A percentile compares a stretch with the other conserved stretches of the same genome.
Evolutionary conservation across 1,140 invertebrate species (phyloP).

Genomic region (Hermetia illucens): DNA sequence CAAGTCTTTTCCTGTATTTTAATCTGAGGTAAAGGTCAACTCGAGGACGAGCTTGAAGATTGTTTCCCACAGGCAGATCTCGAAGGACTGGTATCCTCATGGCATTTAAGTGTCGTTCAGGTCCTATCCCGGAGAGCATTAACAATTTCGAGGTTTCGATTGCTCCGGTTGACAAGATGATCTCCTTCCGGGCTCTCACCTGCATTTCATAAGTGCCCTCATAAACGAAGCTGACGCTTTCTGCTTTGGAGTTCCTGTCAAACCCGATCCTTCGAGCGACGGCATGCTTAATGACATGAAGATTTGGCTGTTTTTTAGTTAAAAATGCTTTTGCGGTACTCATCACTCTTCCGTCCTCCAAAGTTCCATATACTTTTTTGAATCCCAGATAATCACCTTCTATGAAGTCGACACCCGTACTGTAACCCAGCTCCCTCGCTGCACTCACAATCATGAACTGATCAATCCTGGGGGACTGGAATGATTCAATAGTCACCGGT

Average conservation of each 20-base stretch:
- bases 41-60: slow-evolving; percentile 47
- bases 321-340: slow-evolving; percentile 47
- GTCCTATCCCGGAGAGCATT: slow-evolving; percentile 43
- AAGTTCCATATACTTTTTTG: slow-evolving; percentile 36
- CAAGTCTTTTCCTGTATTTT: background rate
- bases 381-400: slow-evolving; percentile 22
- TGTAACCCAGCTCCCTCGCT: slow-evolving; percentile 14
- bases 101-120: slow-evolving; percentile 29
- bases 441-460: slow-evolving; percentile 37
- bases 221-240: slow-evolving; percentile 61
- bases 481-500: slow-evolving; percentile 41
- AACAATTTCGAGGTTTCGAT: slow-evolving; percentile 39
- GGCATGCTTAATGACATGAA: slow-evolving; percentile 57
- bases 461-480: slow-evolving; percentile 56
- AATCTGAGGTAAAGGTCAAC: slow-evolving; percentile 15
- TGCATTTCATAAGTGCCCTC: slow-evolving; percentile 42
- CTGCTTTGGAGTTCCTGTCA: slow-evolving; percentile 49
- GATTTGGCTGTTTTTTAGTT: slow-evolving; percentile 49
- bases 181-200: slow-evolving; percentile 22
- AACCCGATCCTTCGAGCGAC: slow-evolving; percentile 64
- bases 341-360: slow-evolving; percentile 42
- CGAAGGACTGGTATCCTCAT: slow-evolving; percentile 33
- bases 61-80: slow-evolving; percentile 54
- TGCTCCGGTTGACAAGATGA: slow-evolving; percentile 37
- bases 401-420: slow-evolving; percentile 45